These are phyloP conservation scores for Psephotus haematonotus DNA, from an alignment of 2,113 vertebrate genomes.

Conservation along the genomic window DNA sequence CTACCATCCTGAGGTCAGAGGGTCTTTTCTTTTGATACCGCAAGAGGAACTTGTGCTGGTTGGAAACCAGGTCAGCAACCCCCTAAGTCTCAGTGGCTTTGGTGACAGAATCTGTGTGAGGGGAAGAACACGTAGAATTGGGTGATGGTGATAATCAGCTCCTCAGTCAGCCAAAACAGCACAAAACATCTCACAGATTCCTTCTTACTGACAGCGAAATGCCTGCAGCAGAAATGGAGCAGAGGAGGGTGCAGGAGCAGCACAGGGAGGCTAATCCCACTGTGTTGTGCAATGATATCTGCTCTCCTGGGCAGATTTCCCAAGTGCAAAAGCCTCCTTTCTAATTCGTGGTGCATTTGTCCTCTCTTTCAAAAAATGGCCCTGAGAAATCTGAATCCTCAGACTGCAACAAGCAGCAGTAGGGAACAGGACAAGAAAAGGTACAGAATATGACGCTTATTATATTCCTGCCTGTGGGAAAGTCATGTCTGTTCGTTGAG, in stretches of 20 bases:
- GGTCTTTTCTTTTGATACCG: neutral
- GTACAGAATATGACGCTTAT: neutral
- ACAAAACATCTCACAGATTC: neutral
- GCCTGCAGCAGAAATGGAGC: neutral
- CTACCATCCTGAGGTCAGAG: neutral
- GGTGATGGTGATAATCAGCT: neutral
- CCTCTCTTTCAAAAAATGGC: neutral
- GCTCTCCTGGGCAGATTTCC: neutral
- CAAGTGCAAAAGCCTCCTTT: neutral
- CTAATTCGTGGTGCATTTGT: neutral
- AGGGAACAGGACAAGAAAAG: neutral
- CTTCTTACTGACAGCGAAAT: neutral
- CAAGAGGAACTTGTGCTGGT: neutral
- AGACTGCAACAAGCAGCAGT: neutral
- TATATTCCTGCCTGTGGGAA: neutral
- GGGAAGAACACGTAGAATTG: neutral
- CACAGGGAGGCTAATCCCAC: neutral
- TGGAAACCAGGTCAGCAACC: neutral
- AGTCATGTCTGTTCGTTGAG: neutral
- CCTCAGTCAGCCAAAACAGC: neutral
- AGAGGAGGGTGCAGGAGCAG: neutral
- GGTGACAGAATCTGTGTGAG: neutral
- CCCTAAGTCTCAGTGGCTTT: neutral
- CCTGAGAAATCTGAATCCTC: neutral
- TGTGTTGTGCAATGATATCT: neutral